A percentile compares a stretch with the other conserved stretches of the same genome.
Evolutionary conservation across 2,113 vertebrate genomes (phyloP).

Genomic region (Rostratula benghalensis): DNA sequence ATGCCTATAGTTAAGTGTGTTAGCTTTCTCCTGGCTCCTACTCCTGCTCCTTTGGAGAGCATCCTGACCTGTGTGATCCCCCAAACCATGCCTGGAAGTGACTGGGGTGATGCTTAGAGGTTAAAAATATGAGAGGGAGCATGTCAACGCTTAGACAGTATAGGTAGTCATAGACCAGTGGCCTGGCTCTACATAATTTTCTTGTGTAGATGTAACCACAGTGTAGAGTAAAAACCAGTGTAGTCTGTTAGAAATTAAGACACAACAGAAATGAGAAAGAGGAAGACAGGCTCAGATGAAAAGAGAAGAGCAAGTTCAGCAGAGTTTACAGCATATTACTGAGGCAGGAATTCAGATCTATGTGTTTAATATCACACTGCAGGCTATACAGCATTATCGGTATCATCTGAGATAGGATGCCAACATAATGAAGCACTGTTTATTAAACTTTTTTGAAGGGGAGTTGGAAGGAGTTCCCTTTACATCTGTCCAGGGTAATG

Average conservation of each 20-base stretch:
- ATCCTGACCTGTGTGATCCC: background rate
- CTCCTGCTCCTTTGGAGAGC: background rate
- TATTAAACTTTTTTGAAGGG: conserved; percentile 9
- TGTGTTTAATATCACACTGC: conserved; percentile 26
- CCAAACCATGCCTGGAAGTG: background rate
- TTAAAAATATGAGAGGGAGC: background rate
- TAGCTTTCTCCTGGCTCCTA: background rate
- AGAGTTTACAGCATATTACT: background rate
- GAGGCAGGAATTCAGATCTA: background rate
- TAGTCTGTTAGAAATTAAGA: background rate
- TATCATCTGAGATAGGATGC: conserved; percentile 22
- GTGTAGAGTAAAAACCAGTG: background rate
- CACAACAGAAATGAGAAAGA: background rate
- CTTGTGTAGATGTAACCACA: background rate
- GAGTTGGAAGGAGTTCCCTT: background rate
- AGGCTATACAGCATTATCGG: background rate
- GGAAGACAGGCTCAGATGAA: background rate
- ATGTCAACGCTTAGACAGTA: background rate
- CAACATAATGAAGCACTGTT: conserved; percentile 2
- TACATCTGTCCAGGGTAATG: background rate
- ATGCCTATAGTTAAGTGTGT: background rate
- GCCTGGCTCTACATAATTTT: background rate
- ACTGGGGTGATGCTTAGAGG: background rate
- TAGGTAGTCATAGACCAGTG: background rate
- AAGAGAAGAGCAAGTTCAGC: background rate